Conservation (phyloP, 1,140 invertebrate species). For the Zaprionus africanus region DNA sequence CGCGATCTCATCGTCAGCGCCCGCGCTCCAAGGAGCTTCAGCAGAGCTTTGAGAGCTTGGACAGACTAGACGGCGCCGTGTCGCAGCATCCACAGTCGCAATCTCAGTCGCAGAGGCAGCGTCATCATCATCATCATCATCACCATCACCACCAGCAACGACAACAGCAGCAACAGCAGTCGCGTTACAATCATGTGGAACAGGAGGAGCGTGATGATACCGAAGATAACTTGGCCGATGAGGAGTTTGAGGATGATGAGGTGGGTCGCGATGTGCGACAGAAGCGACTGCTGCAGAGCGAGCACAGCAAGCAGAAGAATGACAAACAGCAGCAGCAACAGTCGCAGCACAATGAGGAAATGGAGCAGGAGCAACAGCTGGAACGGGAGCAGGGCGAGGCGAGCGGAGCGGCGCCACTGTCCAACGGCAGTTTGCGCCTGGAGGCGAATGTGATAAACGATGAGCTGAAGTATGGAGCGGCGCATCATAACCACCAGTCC, state of each 20-base stretch:
- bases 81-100: constrained; percentile 31
- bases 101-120: constrained; percentile 55
- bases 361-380: constrained; percentile 38
- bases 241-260: constrained; percentile 83
- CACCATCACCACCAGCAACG: constrained; percentile 58
- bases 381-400: constrained; percentile 14
- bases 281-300: constrained; percentile 57
- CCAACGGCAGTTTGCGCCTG: constrained; percentile 53
- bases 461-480: constrained; percentile 83
- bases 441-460: constrained; percentile 84
- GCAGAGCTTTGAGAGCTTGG: constrained; percentile 78
- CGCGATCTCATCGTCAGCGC: constrained; percentile 68
- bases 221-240: constrained; percentile 82
- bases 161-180: constrained; percentile 54
- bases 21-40: constrained; percentile 79
- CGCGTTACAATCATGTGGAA: constrained; percentile 70
- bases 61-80: constrained; percentile 51
- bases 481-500: constrained; percentile 83
- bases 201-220: constrained; percentile 80
- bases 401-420: constrained; percentile 31
- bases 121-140: constrained; percentile 71
- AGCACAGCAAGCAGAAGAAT: constrained; percentile 32
- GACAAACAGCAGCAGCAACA: constrained; percentile 26
- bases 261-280: constrained; percentile 78
- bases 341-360: constrained; percentile 29